Base-by-base conservation (phyloP, 2,888 invertebrate genomes). In the Nemotelus nigrinus region DNA sequence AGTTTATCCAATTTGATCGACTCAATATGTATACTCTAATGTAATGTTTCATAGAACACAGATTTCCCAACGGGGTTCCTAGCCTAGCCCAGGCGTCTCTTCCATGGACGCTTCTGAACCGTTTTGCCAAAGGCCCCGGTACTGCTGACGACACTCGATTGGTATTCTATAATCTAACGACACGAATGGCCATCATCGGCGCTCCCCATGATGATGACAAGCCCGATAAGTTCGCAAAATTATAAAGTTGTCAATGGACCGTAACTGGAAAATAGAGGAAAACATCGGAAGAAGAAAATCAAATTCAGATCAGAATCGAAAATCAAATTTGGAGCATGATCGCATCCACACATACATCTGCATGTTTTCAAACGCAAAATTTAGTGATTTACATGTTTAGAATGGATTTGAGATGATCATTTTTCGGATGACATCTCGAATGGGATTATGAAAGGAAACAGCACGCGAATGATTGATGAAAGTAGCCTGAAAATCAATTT, bases 221-320 rank as follows among this genome's bases (percentile, higher is more conserved):
- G 70, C 70, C 70, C 55, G 70, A 70, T 70, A 70, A 70, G 70
- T 70, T n/a, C 50, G 74, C 74, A 63, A 63, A 74, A 60, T 74
- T 74, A 63, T 63, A 60, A 74, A 74, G 74, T 48, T 74, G 50
- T 74, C 63, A 74, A 74, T 74, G 74, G 74, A 48, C 74, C 74
- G 74, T 74, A 74, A 74, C 74, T 74, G 60, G 63, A 74, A 74
- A 74, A 74, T 57, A 58, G 48, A 63, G 48, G 41, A 74, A 47
- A 70, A 43, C 8, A 53, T 70, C 39, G 39, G 41, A 60, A 74
- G 47, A 60, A 5, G 8, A 72, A 63, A 72, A 72, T 71, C 47
- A 60, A 74, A 74, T 74, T 60, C n/a, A 74, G 74, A 63, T 10
- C 74, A 74, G 41, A 10, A 53, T 53, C 53, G 10, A 7, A 64